A percentile compares a stretch with the other conserved stretches of the same genome.
These are phyloP conservation scores for Iguana delicatissima DNA, from an alignment of 2,797 vertebrate species.

Conservation along the genomic window DNA sequence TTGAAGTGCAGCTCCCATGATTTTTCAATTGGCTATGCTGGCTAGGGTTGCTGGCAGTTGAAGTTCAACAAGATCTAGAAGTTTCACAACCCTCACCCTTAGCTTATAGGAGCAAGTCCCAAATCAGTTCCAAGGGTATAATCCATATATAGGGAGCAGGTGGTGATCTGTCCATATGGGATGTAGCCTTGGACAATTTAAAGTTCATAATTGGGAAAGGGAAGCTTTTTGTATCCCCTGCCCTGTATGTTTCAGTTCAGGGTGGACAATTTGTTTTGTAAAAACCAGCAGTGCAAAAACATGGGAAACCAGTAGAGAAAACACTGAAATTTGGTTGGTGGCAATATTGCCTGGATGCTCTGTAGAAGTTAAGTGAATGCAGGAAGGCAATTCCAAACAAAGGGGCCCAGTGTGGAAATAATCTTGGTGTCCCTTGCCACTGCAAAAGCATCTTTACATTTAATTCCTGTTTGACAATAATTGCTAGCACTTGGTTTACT, in stretches of 20 bases:
- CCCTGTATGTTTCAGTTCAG: too few species aligned
- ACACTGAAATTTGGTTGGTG: background rate
- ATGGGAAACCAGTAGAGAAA: background rate
- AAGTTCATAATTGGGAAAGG: too few species aligned
- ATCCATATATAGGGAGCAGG: too few species aligned
- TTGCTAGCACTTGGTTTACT: background rate
- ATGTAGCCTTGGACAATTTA: background rate
- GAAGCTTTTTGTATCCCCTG: too few species aligned
- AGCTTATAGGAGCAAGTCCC: too few species aligned
- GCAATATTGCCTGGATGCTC: background rate
- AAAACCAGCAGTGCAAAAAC: background rate
- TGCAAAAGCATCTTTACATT: background rate
- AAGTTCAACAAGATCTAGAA: too few species aligned
- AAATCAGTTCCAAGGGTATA: too few species aligned
- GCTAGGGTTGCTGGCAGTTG: too few species aligned
- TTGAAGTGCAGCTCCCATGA: too few species aligned
- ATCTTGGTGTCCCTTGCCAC: background rate
- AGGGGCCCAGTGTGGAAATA: background rate
- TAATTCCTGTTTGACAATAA: background rate
- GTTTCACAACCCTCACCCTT: too few species aligned
- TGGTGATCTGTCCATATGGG: background rate
- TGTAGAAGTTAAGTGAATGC: background rate
- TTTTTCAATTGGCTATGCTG: too few species aligned
- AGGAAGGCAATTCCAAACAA: background rate
- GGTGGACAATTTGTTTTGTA: too few species aligned